Conservation (phyloP, 1,140 invertebrate genomes). For the Scaptomyza graminum region DNA sequence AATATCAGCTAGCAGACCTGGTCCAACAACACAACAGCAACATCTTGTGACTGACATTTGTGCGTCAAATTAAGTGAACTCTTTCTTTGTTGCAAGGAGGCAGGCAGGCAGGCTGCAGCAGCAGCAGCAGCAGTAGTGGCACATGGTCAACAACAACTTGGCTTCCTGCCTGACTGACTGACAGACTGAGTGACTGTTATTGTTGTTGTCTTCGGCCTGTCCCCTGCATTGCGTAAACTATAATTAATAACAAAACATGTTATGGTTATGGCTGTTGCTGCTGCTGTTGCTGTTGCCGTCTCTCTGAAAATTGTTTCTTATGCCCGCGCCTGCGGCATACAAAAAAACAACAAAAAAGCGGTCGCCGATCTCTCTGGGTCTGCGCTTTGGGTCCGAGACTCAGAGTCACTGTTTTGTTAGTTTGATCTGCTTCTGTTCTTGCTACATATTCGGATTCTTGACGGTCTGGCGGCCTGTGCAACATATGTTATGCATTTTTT, state of each 20-base stretch:
- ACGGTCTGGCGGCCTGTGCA: slow-evolving; percentile 41
- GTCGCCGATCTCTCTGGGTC: slow-evolving; percentile 14
- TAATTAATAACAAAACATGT: slow-evolving; percentile 83
- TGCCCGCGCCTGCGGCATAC: slow-evolving; percentile 64
- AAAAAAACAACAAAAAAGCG: slow-evolving; percentile 22
- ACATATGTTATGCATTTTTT: slow-evolving; percentile 82
- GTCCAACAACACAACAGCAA: slow-evolving; percentile 15
- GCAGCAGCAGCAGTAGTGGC: slow-evolving; percentile 36
- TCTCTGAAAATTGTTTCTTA: slow-evolving; percentile 78
- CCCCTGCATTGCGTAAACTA: slow-evolving; percentile 78
- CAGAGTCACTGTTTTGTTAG: slow-evolving; percentile 6
- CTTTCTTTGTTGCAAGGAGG: slow-evolving; percentile 50
- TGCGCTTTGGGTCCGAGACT: slow-evolving; percentile 12
- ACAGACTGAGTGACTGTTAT: slow-evolving; percentile 63
- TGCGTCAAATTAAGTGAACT: slow-evolving; percentile 82
- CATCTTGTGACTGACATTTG: slow-evolving; percentile 77
- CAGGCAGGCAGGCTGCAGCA: slow-evolving; percentile 15
- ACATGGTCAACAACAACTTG: slow-evolving; percentile 64
- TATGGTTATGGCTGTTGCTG: slow-evolving; percentile 67
- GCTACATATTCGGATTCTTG: slow-evolving; percentile 18
- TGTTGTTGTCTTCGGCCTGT: slow-evolving; percentile 75
- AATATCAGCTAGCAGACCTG: slow-evolving; percentile 3
- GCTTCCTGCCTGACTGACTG: slow-evolving; percentile 53
- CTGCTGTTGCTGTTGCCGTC: slow-evolving; percentile 11
- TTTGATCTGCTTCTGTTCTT: slow-evolving; percentile 4